These are phyloP conservation scores for Xenopus borealis DNA, from an alignment of 2,113 vertebrate genomes.

Conservation along the genomic window DNA sequence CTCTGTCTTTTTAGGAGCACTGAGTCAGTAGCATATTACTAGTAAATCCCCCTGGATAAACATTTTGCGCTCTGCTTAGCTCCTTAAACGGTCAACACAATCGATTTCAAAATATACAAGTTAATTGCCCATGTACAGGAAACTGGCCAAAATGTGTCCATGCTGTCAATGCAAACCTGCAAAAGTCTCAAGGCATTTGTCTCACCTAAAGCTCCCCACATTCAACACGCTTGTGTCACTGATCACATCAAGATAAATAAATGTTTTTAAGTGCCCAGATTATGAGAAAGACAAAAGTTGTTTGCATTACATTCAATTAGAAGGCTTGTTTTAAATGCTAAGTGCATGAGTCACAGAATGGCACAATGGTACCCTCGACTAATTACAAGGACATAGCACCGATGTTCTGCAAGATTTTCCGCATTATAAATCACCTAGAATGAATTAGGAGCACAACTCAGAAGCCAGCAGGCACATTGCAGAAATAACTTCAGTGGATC, in stretches of 20 bases:
- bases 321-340: constrained; percentile 25
- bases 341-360: constrained; percentile 24
- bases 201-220: constrained; percentile 1
- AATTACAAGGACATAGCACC: constrained; percentile 37
- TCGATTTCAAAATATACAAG: constrained; percentile 29
- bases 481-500: constrained; percentile 24
- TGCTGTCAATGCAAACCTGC: constrained; percentile 19
- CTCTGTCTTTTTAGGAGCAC: constrained; percentile 33
- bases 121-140: constrained; percentile 27
- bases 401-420: constrained; percentile 35
- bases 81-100: constrained; percentile 14
- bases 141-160: constrained; percentile 5
- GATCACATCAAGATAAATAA: constrained; percentile 25
- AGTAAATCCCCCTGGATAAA: constrained; percentile 27
- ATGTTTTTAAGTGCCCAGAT: constrained; percentile 21
- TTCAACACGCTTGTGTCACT: constrained; percentile 22
- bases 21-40: constrained; percentile 24
- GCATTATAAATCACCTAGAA: constrained; percentile 39
- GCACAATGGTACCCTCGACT: constrained; percentile 6
- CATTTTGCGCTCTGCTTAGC: constrained; percentile 18
- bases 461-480: constrained; percentile 29
- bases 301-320: constrained; percentile 34
- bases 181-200: constrained; percentile 14
- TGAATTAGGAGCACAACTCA: constrained; percentile 28
- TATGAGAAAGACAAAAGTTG: constrained; percentile 28